phyloP scores from a whole-genome alignment of 2,888 invertebrate species.

The Lepidonotus clava region DNA sequence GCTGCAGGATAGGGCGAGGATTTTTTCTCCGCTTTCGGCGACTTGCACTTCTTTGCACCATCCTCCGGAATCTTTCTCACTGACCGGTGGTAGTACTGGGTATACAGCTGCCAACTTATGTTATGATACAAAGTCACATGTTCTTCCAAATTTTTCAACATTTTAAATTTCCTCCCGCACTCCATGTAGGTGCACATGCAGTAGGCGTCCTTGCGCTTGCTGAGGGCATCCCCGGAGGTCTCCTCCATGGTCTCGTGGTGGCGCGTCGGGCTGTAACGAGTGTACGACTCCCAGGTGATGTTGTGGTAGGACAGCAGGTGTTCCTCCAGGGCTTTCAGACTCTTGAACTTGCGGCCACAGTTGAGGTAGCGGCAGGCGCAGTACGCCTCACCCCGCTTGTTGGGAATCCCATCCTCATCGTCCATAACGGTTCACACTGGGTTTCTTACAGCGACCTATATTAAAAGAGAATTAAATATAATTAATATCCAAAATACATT shows the following conservation, averaged over 20 bases:
- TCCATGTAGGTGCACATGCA: conserved; percentile 55
- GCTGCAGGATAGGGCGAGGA: background rate
- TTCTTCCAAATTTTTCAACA: conserved; percentile 49
- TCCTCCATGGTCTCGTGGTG: conserved; percentile 48
- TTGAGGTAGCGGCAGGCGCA: conserved; percentile 49
- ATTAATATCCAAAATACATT: no score
- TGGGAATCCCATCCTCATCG: conserved; percentile 30
- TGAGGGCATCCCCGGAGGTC: background rate
- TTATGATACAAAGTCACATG: conserved; percentile 55
- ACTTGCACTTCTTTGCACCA: conserved; percentile 32
- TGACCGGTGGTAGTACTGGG: conserved; percentile 52
- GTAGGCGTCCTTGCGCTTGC: conserved; percentile 51
- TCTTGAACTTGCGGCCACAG: conserved; percentile 54
- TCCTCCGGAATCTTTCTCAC: background rate
- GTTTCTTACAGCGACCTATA: no score
- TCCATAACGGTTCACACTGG: no score
- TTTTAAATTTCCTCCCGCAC: conserved; percentile 54
- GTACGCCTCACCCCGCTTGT: conserved; percentile 52
- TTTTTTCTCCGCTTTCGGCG: conserved; percentile 35
- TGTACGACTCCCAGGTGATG: conserved; percentile 53
- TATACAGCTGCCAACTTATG: conserved; percentile 53
- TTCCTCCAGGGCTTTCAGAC: conserved; percentile 36
- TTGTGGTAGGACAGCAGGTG: conserved; percentile 40
- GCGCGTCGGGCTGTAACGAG: conserved; percentile 35
- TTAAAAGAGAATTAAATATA: background rate